Conservation (phyloP, 2,888 invertebrate species). For the Pterobdella sp. region DNA sequence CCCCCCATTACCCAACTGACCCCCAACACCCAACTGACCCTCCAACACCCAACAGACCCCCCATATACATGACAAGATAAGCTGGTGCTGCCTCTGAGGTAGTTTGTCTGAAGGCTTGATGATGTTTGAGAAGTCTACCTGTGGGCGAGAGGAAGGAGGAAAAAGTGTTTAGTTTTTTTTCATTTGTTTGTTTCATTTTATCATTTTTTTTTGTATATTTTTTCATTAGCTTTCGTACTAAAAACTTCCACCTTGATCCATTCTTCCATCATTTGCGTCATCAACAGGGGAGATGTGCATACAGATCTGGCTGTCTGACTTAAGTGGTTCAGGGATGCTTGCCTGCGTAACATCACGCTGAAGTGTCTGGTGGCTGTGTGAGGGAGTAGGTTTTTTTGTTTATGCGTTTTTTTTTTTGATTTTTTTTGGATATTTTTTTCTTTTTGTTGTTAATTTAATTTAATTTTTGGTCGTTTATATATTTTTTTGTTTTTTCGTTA, state of each 20-base stretch:
- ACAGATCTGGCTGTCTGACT: slow-evolving; percentile 53
- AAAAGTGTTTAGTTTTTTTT: no score
- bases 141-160: no score
- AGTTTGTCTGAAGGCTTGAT: neutral
- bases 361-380: slow-evolving; percentile 51
- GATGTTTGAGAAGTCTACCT: neutral
- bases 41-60: neutral
- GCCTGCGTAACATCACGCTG: slow-evolving; percentile 51
- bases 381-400: slow-evolving; percentile 32
- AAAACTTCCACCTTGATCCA: slow-evolving; percentile 52
- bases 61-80: neutral
- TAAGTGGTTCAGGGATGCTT: slow-evolving; percentile 53
- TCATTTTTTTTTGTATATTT: neutral
- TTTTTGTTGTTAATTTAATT: neutral
- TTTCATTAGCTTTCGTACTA: no score
- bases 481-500: neutral
- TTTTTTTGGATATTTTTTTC: neutral
- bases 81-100: neutral
- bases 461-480: neutral
- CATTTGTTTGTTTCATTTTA: no score
- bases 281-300: slow-evolving; percentile 50
- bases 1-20: no score
- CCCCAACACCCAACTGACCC: no score
- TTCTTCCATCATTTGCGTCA: slow-evolving; percentile 53
- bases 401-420: neutral